Percentiles rank a stretch among this genome's conserved stretches.
phyloP scores from a whole-genome alignment of 2,888 invertebrate species.

The Hirtodrosophila histrioides region DNA sequence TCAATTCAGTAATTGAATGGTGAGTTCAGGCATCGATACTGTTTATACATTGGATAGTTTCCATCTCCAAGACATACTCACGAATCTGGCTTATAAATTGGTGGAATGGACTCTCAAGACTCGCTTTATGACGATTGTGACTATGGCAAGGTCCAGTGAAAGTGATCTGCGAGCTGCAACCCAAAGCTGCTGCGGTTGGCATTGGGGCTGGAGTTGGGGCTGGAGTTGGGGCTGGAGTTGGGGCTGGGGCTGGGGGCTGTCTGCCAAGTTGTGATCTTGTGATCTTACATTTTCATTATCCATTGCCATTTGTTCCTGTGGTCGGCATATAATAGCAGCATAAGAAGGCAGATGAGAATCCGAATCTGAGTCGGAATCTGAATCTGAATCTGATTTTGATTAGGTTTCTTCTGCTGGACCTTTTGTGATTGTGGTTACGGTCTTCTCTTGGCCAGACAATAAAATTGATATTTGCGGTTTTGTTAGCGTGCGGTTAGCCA shows the following conservation, averaged over 20 bases:
- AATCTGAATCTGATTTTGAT: conserved; percentile 33
- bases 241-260: not conserved
- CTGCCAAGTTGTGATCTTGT: conserved; percentile 22
- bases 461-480: conserved; percentile 77
- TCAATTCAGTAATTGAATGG: no score
- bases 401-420: conserved; percentile 41
- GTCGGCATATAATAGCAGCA: conserved; percentile 27
- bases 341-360: conserved; percentile 37
- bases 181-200: no score
- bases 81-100: no score
- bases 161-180: conserved; percentile 44
- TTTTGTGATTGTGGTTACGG: conserved; percentile 23
- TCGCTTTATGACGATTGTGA: not conserved
- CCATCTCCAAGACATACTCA: no score
- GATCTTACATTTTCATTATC: conserved; percentile 63
- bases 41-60: no score
- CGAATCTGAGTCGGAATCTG: not conserved
- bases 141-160: conserved; percentile 37
- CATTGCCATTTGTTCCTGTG: conserved; percentile 58
- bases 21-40: no score
- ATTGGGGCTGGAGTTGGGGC: no score
- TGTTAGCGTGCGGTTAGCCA: conserved; percentile 29
- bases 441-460: conserved; percentile 52
- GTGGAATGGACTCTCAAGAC: no score
- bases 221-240: no score